A percentile compares a stretch with the other conserved stretches of the same genome.
Evolutionary conservation across 2,888 invertebrate genomes (phyloP).

Genomic region (Chelonus formosanus): DNA sequence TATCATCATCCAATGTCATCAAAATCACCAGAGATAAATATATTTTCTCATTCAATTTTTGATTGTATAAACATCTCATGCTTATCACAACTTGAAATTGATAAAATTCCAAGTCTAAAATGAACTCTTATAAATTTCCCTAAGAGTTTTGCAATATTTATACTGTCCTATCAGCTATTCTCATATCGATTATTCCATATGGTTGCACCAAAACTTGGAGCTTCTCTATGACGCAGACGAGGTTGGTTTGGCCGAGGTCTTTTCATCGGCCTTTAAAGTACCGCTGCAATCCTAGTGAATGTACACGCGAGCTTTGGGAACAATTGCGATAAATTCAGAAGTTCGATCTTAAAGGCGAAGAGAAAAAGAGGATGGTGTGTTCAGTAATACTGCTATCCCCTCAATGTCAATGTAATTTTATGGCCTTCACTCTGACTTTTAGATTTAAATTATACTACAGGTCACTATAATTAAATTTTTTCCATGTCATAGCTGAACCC

Average conservation of each 20-base stretch:
- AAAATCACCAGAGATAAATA: too few relatives aligned
- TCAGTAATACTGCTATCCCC: background rate
- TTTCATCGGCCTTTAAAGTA: background rate
- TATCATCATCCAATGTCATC: too few relatives aligned
- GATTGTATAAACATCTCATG: too few relatives aligned
- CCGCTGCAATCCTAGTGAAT: constrained; percentile 26
- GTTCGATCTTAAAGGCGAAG: constrained; percentile 23
- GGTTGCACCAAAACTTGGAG: constrained; percentile 41
- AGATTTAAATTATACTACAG: background rate
- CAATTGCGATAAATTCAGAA: constrained; percentile 39
- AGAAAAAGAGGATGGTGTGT: constrained; percentile 10
- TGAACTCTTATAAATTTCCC: too few relatives aligned
- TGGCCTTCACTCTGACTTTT: constrained; percentile 27
- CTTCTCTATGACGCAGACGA: constrained; percentile 24
- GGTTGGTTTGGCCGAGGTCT: constrained; percentile 31
- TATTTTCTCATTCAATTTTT: too few relatives aligned
- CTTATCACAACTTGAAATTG: too few relatives aligned
- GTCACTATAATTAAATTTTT: background rate
- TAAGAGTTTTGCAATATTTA: too few relatives aligned
- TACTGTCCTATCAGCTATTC: background rate
- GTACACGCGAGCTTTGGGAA: constrained; percentile 37
- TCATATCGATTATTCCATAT: constrained; percentile 40
- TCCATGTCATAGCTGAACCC: too few relatives aligned
- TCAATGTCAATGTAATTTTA: background rate
- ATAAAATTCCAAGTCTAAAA: too few relatives aligned